Evolutionary conservation across 92 coral and sea anemone species (phyloP), one percentile per base, ranked within the genome.

Genomic region (Epizoanthus ramosus): DNA sequence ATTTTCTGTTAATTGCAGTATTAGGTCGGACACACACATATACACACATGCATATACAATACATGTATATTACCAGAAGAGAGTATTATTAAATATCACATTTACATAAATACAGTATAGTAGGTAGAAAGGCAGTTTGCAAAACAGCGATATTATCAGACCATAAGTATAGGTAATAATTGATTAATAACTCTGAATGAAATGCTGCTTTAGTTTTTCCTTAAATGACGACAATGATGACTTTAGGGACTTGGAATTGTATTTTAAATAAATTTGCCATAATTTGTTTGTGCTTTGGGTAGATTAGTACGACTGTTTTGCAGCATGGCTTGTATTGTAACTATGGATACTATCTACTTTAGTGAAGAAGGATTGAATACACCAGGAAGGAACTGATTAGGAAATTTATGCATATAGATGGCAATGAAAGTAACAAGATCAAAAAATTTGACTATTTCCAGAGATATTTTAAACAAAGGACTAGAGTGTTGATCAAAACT

Each of bases 221-320:
- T n/a, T n/a, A n/a, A n/a, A n/a, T n/a, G n/a, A n/a, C n/a, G n/a
- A n/a, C n/a, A n/a, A n/a, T n/a, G n/a, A n/a, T n/a, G n/a, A n/a
- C n/a, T n/a, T n/a, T n/a, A n/a, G n/a, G n/a, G n/a, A n/a, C n/a
- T n/a, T n/a, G n/a, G n/a, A 13, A 66, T 10, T 33, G 66, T 21
- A 74, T 87, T 87, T 87, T 87, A 73, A 75, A 79, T 81, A 57
- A 88, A 88, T 83, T 88, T 83, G 16, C 91, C 91, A 88, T 88
- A 84, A 79, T 88, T 88, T 16, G 88, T 84, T 75, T 84, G 85
- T 10, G 75, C 73, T 65, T 74, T 73, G 56, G 89, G 79, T 22
- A 85, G 58, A 50, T 69, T 69, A 73, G 64, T 69, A 80, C 28
- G 88, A 16, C 17, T 31, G 47, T 88, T 79, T 88, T 16, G 86